Evolutionary conservation across 2,113 vertebrate species (phyloP).

Genomic region (Capricornis sumatraensis): DNA sequence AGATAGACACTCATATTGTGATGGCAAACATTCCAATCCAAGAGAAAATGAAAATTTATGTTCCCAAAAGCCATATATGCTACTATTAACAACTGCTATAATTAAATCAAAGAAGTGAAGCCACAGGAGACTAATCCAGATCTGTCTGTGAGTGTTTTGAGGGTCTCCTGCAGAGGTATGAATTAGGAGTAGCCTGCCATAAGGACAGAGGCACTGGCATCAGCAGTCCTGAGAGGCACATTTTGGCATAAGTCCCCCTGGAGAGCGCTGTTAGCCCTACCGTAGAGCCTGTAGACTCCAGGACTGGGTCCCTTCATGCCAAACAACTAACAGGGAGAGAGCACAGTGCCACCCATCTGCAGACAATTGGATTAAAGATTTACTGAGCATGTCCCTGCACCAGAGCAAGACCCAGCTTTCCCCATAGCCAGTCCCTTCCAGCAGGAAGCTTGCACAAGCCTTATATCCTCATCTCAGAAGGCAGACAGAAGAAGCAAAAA

Average conservation of each 20-base stretch:
- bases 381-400: neutral
- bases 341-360: neutral
- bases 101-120: neutral
- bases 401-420: neutral
- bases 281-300: neutral
- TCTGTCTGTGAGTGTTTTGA: neutral
- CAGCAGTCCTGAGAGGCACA: neutral
- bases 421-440: neutral
- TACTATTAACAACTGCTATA: neutral
- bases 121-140: neutral
- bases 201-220: neutral
- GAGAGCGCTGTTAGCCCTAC: neutral
- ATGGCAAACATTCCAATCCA: rapidly evolving
- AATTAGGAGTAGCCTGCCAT: neutral
- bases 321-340: neutral
- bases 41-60: neutral
- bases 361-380: neutral
- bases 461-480: neutral
- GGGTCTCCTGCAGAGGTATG: neutral
- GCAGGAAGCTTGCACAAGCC: neutral
- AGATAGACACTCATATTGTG: neutral
- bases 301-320: neutral
- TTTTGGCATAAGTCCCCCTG: neutral
- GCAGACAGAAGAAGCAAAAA: neutral
- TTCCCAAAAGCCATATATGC: neutral